These are phyloP conservation scores for Acipenser transmontanus DNA, from an alignment of 2,797 vertebrate genomes.

Conservation along the genomic window DNA sequence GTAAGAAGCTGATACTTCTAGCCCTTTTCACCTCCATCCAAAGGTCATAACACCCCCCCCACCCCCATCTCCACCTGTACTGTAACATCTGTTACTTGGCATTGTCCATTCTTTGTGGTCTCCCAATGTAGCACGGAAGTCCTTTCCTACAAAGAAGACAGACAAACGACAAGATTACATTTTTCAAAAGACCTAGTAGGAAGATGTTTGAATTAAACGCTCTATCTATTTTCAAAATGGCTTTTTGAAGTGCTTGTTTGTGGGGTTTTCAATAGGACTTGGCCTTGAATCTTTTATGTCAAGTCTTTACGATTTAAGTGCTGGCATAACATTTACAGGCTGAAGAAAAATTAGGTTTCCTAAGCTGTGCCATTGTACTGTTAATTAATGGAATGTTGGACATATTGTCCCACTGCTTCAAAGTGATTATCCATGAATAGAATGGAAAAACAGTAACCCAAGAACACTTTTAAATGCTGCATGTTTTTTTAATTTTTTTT, in stretches of 20 bases:
- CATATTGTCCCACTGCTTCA: conserved; percentile 72
- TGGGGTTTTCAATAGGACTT: conserved; percentile 60
- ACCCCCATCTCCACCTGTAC: conserved; percentile 45
- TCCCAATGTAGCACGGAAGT: conserved; percentile 34
- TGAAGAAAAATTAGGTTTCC: conserved; percentile 71
- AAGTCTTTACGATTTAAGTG: conserved; percentile 75
- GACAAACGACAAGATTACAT: conserved; percentile 38
- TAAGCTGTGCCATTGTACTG: conserved; percentile 65
- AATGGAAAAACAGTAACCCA: conserved; percentile 39
- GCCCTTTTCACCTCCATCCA: conserved; percentile 31
- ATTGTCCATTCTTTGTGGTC: conserved; percentile 56
- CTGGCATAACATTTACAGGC: conserved; percentile 65
- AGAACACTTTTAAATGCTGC: conserved; percentile 61
- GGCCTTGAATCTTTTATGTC: conserved; percentile 77
- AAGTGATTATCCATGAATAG: conserved; percentile 71
- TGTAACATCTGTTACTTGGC: conserved; percentile 43
- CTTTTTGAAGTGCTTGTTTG: conserved; percentile 63
- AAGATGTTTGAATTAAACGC: conserved; percentile 66
- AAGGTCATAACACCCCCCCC: conserved; percentile 51
- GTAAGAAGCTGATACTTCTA: not conserved
- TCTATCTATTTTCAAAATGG: conserved; percentile 59
- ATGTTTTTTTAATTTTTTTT: conserved; percentile 40
- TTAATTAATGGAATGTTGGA: conserved; percentile 76
- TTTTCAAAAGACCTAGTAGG: conserved; percentile 54
- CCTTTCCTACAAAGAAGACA: conserved; percentile 49